phyloP scores from a whole-genome alignment of 2,888 invertebrate genomes.

The Hemistola chrysoprasaria region DNA sequence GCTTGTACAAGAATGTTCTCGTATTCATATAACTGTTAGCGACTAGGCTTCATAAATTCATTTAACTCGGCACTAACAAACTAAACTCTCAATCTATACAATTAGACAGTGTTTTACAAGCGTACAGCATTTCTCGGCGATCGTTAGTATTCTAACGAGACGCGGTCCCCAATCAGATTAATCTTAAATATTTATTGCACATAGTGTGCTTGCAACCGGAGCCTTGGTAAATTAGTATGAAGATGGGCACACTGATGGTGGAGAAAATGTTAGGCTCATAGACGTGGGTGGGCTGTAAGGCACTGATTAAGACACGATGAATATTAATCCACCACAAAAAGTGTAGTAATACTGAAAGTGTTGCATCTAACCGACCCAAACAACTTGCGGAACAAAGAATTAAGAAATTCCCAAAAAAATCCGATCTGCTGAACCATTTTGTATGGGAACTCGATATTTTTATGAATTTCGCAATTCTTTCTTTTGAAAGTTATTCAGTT shows the following conservation, averaged over 20 bases:
- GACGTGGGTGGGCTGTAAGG: conserved; percentile 73
- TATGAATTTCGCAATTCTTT: too few species aligned
- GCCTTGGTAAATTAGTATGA: conserved; percentile 76
- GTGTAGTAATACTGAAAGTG: too few species aligned
- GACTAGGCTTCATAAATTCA: conserved; percentile 19
- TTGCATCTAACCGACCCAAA: too few species aligned
- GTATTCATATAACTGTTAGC: conserved; percentile 1
- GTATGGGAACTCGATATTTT: too few species aligned
- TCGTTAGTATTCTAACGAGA: conserved; percentile 74
- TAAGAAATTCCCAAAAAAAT: too few species aligned
- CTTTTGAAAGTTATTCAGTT: too few species aligned
- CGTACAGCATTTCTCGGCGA: conserved; percentile 30
- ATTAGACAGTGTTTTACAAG: conserved; percentile 41
- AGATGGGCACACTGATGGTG: conserved; percentile 73
- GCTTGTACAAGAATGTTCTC: too few species aligned
- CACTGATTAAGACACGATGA: conserved; percentile 73
- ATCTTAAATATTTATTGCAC: conserved; percentile 82
- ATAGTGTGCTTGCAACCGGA: conserved; percentile 68
- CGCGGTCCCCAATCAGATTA: conserved; percentile 71
- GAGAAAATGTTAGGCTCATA: conserved; percentile 59
- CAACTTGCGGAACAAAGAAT: too few species aligned
- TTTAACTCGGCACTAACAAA: conserved; percentile 31
- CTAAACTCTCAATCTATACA: conserved; percentile 31
- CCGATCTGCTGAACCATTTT: too few species aligned
- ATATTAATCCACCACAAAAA: conserved; percentile 69